A percentile compares a stretch with the other conserved stretches of the same genome.
These are phyloP conservation scores for Scolopax rusticola DNA, from an alignment of 2,797 vertebrate genomes.

Conservation along the genomic window DNA sequence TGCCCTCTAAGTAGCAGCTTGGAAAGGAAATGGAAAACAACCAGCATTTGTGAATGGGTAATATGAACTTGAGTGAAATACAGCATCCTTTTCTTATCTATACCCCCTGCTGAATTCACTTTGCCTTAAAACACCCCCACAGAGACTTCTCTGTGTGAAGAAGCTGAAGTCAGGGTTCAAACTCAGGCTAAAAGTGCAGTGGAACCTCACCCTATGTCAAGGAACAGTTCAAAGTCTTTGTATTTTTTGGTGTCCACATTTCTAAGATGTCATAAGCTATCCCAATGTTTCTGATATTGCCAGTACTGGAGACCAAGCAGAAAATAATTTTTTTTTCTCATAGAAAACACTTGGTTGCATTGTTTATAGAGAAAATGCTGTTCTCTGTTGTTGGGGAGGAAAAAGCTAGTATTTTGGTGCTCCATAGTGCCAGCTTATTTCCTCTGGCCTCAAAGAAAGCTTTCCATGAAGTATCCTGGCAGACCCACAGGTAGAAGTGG, in stretches of 20 bases:
- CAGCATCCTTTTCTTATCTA: constrained; percentile 1
- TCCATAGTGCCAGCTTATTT: not conserved
- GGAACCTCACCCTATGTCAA: not conserved
- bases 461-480: not conserved
- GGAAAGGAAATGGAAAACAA: not conserved
- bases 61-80: not conserved
- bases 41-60: not conserved
- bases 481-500: not conserved
- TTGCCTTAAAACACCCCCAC: not conserved
- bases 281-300: not conserved
- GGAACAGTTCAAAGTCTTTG: not conserved
- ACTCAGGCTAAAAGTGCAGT: not conserved
- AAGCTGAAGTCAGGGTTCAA: constrained; percentile 44
- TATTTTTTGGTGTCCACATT: not conserved
- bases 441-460: not conserved
- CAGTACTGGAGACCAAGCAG: not conserved
- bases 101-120: not conserved
- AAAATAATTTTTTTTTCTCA: not conserved
- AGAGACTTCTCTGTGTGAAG: not conserved
- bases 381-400: not conserved
- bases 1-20: not conserved
- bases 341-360: not conserved
- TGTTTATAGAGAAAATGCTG: not conserved
- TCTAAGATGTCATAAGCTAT: not conserved
- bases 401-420: not conserved